Conservation (phyloP, 2,797 vertebrate species). For the Crocodylus rhombifer region DNA sequence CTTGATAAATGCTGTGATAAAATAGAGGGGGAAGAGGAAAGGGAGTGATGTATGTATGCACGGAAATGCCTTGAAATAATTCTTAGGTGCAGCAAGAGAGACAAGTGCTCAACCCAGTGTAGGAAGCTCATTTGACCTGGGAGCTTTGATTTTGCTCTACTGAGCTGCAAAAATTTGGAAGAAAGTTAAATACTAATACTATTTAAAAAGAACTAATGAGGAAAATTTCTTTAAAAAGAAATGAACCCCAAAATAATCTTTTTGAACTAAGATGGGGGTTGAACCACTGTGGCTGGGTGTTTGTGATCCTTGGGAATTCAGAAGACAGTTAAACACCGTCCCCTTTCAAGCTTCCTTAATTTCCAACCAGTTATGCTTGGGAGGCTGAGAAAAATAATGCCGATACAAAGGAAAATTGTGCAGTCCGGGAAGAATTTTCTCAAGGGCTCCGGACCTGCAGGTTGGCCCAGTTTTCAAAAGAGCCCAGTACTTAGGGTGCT, state of each 20-base stretch:
- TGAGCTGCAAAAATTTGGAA: constrained; percentile 16
- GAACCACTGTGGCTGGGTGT: not conserved
- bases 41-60: not conserved
- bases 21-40: not conserved
- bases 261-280: not conserved
- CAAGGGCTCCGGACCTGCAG: not conserved
- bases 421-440: not conserved
- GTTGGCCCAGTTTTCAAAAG: not conserved
- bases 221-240: not conserved
- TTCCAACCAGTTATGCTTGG: not conserved
- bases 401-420: not conserved
- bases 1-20: accelerated
- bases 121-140: not conserved
- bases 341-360: not conserved
- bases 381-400: not conserved
- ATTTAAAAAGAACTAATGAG: not conserved
- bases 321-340: not conserved
- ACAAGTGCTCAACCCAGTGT: not conserved
- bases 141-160: not conserved
- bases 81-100: not conserved
- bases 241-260: not conserved
- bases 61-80: not conserved
- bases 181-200: not conserved
- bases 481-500: not conserved
- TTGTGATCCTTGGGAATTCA: not conserved